phyloP scores from a whole-genome alignment of 37 sponge, comb jelly and placozoan genomes.

The Theonella swinhoei region DNA sequence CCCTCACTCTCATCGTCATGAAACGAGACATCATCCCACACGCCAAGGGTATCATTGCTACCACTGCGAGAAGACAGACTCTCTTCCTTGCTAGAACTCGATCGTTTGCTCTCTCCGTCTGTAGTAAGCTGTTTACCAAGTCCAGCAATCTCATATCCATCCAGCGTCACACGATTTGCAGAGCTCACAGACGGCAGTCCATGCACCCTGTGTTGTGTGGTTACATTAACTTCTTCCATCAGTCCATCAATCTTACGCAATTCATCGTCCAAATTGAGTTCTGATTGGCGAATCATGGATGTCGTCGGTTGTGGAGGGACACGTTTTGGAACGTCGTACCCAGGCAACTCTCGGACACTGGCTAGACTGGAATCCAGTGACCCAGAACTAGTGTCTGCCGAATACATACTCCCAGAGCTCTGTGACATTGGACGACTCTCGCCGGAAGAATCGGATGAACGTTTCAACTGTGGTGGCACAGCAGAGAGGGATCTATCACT shows the following conservation, averaged over 20 bases:
- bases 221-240: constrained; percentile 17
- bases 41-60: constrained; percentile 53
- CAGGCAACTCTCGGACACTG: constrained; percentile 17
- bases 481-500: neutral
- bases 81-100: constrained; percentile 8
- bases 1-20: constrained; percentile 31
- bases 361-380: constrained; percentile 27
- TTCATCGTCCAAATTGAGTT: constrained; percentile 3
- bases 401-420: constrained; percentile 28
- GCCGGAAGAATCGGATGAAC: constrained; percentile 1
- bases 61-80: constrained; percentile 16
- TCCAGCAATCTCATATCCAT: neutral
- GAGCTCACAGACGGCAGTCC: neutral
- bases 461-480: neutral
- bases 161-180: neutral
- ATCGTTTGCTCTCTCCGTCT: neutral
- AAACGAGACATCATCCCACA: constrained; percentile 55
- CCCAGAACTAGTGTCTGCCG: constrained; percentile 39
- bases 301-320: neutral
- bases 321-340: neutral
- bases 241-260: constrained; percentile 31
- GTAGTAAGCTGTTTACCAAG: neutral
- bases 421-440: constrained; percentile 44
- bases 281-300: neutral
- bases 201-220: neutral